These are phyloP conservation scores for Dryomyza anilis DNA, from an alignment of 2,888 invertebrate species.

Conservation along the genomic window DNA sequence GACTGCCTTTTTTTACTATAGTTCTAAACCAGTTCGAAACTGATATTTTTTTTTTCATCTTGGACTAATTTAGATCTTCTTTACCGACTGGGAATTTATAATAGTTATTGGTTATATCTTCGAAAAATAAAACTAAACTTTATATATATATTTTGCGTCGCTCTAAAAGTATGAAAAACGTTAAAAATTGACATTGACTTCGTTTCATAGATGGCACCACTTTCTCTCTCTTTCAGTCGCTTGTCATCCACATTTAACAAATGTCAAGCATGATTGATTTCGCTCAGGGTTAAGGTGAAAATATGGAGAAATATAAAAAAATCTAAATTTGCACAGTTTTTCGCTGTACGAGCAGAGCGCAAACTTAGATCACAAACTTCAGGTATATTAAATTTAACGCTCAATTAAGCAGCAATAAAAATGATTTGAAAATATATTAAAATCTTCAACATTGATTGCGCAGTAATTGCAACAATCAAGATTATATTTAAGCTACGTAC, in stretches of 20 bases:
- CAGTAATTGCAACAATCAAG: not conserved
- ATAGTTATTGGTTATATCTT: too few relatives aligned
- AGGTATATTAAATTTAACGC: slow-evolving; percentile 9
- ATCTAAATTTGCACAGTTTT: not conserved
- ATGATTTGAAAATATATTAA: not conserved
- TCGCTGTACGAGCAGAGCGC: not conserved
- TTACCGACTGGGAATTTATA: too few relatives aligned
- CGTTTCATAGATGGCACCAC: not conserved
- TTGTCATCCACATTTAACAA: not conserved
- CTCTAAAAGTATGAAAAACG: not conserved
- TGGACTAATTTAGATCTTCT: too few relatives aligned
- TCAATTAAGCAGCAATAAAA: slow-evolving; percentile 1
- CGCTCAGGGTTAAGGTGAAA: slow-evolving; percentile 1
- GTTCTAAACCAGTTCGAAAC: too few relatives aligned
- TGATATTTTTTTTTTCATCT: too few relatives aligned
- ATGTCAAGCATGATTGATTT: not conserved
- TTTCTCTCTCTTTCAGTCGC: not conserved
- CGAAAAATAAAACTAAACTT: too few relatives aligned
- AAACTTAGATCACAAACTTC: not conserved
- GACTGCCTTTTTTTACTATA: too few relatives aligned
- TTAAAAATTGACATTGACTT: too few relatives aligned
- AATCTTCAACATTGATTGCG: not conserved
- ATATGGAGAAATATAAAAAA: not conserved
- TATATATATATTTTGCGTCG: too few relatives aligned
- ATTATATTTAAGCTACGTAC: not conserved